These are phyloP conservation scores for Carcina quercana DNA, from an alignment of 2,888 invertebrate species.

Conservation along the genomic window DNA sequence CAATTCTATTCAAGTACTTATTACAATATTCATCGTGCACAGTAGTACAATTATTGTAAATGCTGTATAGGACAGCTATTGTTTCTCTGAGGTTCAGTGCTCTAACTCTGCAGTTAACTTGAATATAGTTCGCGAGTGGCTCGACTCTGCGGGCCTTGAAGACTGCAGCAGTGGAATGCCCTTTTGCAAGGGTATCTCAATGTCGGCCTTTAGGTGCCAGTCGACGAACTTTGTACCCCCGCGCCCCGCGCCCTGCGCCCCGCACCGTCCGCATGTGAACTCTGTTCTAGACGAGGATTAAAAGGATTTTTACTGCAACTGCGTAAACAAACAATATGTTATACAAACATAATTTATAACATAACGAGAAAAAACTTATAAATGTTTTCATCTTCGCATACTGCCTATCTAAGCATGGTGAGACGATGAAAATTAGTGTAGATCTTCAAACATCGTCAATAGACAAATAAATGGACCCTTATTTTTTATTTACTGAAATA, in stretches of 20 bases:
- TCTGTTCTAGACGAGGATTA: slow-evolving; percentile 14
- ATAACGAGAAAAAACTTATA: too few species aligned
- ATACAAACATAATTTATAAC: too few species aligned
- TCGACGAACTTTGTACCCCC: slow-evolving; percentile 60
- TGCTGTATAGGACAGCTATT: background rate
- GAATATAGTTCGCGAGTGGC: slow-evolving; percentile 8
- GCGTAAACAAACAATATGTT: slow-evolving; percentile 52
- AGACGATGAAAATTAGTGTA: too few species aligned
- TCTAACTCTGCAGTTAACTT: slow-evolving; percentile 3
- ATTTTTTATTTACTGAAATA: too few species aligned
- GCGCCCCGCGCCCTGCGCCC: slow-evolving; percentile 29
- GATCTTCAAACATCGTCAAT: too few species aligned
- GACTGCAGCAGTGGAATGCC: slow-evolving; percentile 63
- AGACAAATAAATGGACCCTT: too few species aligned
- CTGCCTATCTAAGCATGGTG: too few species aligned
- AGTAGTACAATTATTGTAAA: background rate
- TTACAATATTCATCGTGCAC: too few species aligned
- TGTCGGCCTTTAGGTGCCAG: slow-evolving; percentile 62
- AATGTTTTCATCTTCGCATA: too few species aligned
- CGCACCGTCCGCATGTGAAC: slow-evolving; percentile 28
- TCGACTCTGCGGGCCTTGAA: slow-evolving; percentile 38
- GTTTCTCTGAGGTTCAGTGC: slow-evolving; percentile 3
- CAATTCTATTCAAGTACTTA: too few species aligned
- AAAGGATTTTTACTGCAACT: slow-evolving; percentile 27
- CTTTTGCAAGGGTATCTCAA: slow-evolving; percentile 66